Evolutionary conservation across 2,113 vertebrate species (phyloP), one percentile per base, ranked within the genome.

Genomic region (Dasyornis broadbenti): DNA sequence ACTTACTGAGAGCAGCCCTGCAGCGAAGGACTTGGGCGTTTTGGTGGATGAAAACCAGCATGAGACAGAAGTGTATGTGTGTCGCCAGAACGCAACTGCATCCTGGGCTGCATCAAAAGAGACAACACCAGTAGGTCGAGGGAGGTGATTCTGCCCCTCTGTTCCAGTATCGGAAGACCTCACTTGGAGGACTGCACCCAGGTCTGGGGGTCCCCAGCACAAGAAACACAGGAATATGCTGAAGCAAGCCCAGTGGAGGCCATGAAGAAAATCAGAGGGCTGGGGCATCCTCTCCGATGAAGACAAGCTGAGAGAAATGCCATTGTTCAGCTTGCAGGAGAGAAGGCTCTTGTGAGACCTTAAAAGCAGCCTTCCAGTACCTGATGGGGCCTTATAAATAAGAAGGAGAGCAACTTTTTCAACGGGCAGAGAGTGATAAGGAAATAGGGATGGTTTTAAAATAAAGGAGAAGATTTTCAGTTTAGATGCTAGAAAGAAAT

Each of bases 41-140:
- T 80, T 50, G 22, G 59, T 37, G 52, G 44, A 52, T 59, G 22
- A 59, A 59, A 81, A 73, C 39, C 3, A 1, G 39, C 27, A 33
- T 11, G 22, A 50, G 44, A 27, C 37, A 42, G 33, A 22, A 73
- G 13, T 37, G 37, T 6, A 37, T 0, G 1, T 7, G 3, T 16
- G 10, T 27, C 7, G 33, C 15, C 59, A 44, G 68, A 57, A 52
- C 33, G 37, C 37, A 64, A 13, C 14, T 35, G 20, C 45, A 60
- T 22, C 33, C 45, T 33, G 72, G 14, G 17, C 16, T 35, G 5
- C 14, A 49, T 19, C 26, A 49, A 37, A 80, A 72, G 31, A 80
- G 15, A 20, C 26, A 56, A 27, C 1, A 3, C 35, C 42, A 72
- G 8, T 26, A 37, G 15, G 10, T 21, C 0, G 0, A 13, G 37